These are phyloP conservation scores for Promerops cafer DNA, from an alignment of 2,113 vertebrate species.

Conservation along the genomic window DNA sequence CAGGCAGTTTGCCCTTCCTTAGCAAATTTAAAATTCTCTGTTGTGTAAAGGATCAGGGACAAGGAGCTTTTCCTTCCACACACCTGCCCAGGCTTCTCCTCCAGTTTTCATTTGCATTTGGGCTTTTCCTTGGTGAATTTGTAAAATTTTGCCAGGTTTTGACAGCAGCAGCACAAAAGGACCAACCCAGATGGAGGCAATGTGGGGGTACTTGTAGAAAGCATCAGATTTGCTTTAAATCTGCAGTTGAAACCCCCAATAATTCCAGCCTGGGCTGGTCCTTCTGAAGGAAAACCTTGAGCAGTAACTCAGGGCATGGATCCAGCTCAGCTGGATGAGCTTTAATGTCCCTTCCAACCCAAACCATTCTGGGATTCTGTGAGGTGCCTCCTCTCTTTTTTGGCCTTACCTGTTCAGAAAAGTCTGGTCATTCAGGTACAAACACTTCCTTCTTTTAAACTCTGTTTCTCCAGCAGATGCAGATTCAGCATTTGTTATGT, in stretches of 20 bases:
- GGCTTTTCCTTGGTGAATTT: neutral
- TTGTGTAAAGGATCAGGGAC: too few relatives aligned
- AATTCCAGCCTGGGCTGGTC: neutral
- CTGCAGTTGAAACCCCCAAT: neutral
- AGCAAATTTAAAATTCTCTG: too few relatives aligned
- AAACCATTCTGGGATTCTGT: neutral
- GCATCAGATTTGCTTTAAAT: neutral
- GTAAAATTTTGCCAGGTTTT: neutral
- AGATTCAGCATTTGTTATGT: neutral
- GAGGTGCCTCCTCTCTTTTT: neutral
- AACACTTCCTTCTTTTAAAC: neutral
- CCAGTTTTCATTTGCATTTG: neutral
- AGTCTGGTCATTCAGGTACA: neutral
- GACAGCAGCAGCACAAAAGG: neutral
- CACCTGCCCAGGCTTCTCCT: neutral
- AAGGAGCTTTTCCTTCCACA: neutral
- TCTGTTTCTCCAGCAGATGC: neutral
- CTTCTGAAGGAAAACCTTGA: neutral
- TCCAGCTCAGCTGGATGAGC: too few relatives aligned
- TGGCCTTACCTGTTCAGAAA: neutral
- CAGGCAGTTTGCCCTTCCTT: neutral
- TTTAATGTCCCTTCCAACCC: neutral
- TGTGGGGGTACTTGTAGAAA: rapidly evolving
- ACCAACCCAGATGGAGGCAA: neutral
- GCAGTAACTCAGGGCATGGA: rapidly evolving